Percentiles rank a stretch among this genome's conserved stretches.
These are phyloP conservation scores for Poecile montanus DNA, from an alignment of 2,797 vertebrate genomes.

Conservation along the genomic window DNA sequence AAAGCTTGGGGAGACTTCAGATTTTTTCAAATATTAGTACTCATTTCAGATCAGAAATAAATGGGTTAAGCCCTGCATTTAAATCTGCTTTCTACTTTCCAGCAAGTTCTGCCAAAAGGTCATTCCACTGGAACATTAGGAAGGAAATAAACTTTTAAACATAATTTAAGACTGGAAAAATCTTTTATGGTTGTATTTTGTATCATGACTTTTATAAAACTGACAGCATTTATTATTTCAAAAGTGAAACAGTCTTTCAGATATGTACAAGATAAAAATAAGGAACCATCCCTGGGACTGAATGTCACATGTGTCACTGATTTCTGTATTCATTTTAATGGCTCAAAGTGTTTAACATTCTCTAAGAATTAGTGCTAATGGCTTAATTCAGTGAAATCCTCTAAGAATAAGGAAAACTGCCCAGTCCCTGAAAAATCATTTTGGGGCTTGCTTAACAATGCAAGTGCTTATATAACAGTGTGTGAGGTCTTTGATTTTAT, in stretches of 20 bases:
- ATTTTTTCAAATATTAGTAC: neutral
- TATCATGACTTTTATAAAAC: constrained; percentile 9
- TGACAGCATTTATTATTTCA: neutral
- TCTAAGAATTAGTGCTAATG: neutral
- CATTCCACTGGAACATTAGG: constrained; percentile 57
- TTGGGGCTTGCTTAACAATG: neutral
- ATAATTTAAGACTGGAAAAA: constrained; percentile 52
- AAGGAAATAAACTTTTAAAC: constrained; percentile 68
- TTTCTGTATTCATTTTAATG: neutral
- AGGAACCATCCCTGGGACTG: neutral
- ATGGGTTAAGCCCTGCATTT: constrained; percentile 38
- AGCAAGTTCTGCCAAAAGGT: constrained; percentile 41
- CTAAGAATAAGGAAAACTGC: neutral
- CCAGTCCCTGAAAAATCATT: neutral
- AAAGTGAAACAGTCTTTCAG: neutral
- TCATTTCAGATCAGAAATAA: neutral
- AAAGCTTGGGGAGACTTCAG: neutral
- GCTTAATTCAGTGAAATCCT: neutral
- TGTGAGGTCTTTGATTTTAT: neutral
- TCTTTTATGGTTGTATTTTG: constrained; percentile 44
- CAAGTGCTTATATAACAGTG: neutral
- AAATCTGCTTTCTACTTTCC: constrained; percentile 28
- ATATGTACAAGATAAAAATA: neutral
- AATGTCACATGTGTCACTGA: neutral
- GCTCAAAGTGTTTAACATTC: neutral